A percentile compares a stretch with the other conserved stretches of the same genome.
These are phyloP conservation scores for Drosophila melanosoma DNA, from an alignment of 2,888 invertebrate genomes.

Conservation along the genomic window DNA sequence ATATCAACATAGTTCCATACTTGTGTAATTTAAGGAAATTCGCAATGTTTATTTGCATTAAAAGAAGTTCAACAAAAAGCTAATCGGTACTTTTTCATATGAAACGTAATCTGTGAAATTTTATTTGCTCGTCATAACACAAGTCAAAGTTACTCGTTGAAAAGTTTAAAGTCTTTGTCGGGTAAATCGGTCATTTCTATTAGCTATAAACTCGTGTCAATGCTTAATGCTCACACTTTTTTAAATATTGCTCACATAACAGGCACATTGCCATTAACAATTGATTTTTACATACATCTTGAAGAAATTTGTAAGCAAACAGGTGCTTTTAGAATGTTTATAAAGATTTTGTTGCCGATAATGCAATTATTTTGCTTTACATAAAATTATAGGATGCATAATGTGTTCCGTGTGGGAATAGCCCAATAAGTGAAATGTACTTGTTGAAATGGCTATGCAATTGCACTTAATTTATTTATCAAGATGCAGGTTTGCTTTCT, in stretches of 20 bases:
- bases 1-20: slow-evolving; percentile 33
- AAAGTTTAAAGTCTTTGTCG: slow-evolving; percentile 13
- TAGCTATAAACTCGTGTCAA: slow-evolving; percentile 29
- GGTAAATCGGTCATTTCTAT: slow-evolving; percentile 23
- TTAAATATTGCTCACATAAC: not conserved
- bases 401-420: slow-evolving; percentile 9
- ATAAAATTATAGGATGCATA: not conserved
- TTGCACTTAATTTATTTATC: slow-evolving; percentile 49
- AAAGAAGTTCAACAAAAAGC: slow-evolving; percentile 32
- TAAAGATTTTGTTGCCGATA: not conserved
- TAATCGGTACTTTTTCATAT: slow-evolving; percentile 22
- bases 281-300: slow-evolving; percentile 1
- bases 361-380: not conserved
- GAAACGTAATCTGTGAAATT: slow-evolving; percentile 37
- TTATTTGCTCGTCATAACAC: slow-evolving; percentile 53
- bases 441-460: slow-evolving; percentile 50
- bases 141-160: slow-evolving; percentile 14
- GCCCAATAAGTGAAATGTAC: slow-evolving; percentile 54
- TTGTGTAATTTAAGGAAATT: slow-evolving; percentile 27
- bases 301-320: not conserved
- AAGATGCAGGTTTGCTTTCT: not conserved
- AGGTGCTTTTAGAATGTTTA: not conserved
- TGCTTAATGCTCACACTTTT: not conserved
- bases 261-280: not conserved
- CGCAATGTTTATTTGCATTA: slow-evolving; percentile 30